phyloP scores from a whole-genome alignment of 2,797 vertebrate species.

The Ptychadena robeensis region DNA sequence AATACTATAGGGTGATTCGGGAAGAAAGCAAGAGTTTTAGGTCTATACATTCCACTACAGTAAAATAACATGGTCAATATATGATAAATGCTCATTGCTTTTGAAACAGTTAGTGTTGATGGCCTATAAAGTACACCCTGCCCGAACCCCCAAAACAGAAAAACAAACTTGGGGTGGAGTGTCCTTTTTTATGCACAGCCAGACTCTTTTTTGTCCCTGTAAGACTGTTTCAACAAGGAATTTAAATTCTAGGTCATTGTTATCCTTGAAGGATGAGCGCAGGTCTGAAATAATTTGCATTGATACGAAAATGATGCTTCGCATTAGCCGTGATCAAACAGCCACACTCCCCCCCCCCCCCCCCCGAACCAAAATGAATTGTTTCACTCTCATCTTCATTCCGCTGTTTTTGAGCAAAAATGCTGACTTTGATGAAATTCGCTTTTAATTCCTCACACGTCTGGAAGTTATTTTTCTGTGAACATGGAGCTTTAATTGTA shows the following conservation, averaged over 20 bases:
- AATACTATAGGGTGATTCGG: no score
- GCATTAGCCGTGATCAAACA: slow-evolving; percentile 75
- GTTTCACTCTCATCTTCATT: slow-evolving; percentile 73
- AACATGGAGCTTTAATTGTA: slow-evolving; percentile 70
- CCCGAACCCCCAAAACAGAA: neutral
- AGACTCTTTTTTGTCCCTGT: slow-evolving; percentile 9
- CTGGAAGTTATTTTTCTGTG: slow-evolving; percentile 64
- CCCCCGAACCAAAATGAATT: slow-evolving; percentile 70
- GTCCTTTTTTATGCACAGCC: neutral
- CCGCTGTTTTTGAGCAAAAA: slow-evolving; percentile 57
- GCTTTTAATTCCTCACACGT: slow-evolving; percentile 65
- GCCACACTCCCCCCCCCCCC: slow-evolving; percentile 67
- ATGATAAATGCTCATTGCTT: no score
- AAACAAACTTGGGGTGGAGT: neutral
- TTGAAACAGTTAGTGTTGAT: no score
- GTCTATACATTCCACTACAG: no score
- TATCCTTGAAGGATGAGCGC: slow-evolving; percentile 49
- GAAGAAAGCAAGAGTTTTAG: no score
- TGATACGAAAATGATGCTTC: slow-evolving; percentile 69
- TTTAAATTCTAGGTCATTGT: slow-evolving; percentile 48
- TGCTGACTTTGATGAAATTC: slow-evolving; percentile 72
- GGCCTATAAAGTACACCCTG: no score
- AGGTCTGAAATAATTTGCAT: slow-evolving; percentile 62
- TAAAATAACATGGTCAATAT: no score
- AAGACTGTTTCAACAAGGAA: slow-evolving; percentile 17